Evolutionary conservation across 2,797 vertebrate genomes (phyloP), one percentile per base, ranked within the genome.

Genomic region (Lithobates sylvaticus): DNA sequence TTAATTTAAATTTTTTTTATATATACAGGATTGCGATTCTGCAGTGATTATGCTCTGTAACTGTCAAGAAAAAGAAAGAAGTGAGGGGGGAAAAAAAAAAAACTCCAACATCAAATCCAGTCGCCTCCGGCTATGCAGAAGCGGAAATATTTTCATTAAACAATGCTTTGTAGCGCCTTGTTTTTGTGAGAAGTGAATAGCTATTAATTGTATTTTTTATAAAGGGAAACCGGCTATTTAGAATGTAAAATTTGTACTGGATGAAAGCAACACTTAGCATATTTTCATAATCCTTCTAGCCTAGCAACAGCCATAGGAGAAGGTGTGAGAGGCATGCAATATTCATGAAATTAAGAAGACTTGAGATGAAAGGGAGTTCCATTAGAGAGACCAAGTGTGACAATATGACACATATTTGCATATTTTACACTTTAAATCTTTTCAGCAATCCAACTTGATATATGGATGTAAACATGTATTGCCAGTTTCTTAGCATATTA

Each of bases 401-500:
- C 95, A 95, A 95, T 95, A 95, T 95, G 94, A 95, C 94, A 95
- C 93, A 94, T 93, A 95, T 95, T 95, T 95, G 94, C 94, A 95
- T 95, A 95, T 95, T 95, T 95, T 94, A 95, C 93, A 95, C 94
- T 95, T 95, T 94, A 95, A 94, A 94, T 95, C 94, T 95, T 95
- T 95, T 94, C 94, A 95, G 94, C 94, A 95, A 94, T 95, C 94
- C 94, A 93, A 95, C 93, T 94, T 95, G 94, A 95, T 95, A 94
- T 95, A 95, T 95, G 95, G 94, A 95, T 95, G 94, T 95, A 95
- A 95, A 95, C 95, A 95, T 94, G 94, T 94, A 94, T 94, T 95
- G 94, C 94, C 91, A 92, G 92, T 94, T 95, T 95, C 78, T 95
- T 95, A 94, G 94, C 96, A 97, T 96, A 96, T 97, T 96, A 97